Evolutionary conservation across 2,888 invertebrate species (phyloP), one percentile per base, ranked within the genome.

Genomic region (Xestia sexstrigata): DNA sequence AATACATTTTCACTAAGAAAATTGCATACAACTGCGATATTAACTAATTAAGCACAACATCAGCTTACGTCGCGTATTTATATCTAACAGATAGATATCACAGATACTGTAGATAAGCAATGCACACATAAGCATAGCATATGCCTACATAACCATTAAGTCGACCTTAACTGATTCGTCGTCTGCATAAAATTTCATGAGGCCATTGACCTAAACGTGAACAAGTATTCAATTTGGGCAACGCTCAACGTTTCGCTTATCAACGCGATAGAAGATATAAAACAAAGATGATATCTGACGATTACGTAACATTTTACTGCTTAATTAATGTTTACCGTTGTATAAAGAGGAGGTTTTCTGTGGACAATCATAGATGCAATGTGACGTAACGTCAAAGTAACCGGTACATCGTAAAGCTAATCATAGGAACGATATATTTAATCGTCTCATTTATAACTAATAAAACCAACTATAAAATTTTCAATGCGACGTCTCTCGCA

Each of bases 371-470:
- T 77, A 78, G 91, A 92, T 91, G 91, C 89, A 89, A 88, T 90
- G 84, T 89, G 91, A 87, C 90, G 90, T 91, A 90, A 91, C n/a
- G 86, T 87, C 89, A 88, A 90, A 60, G 52, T 62, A 92, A 92
- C 92, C 90, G 91, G 91, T 92, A 85, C 87, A 89, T 93, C 94
- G 90, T 96, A 94, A 95, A 95, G 89, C 92, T 94, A 94, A 95
- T 95, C 95, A 95, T 93, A 91, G 90, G 90, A 92, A 93, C 94
- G 93, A 95, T 95, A 95, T 94, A 95, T 93, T 94, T 95, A 93
- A 96, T 93, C 92, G 93, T 92, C 95, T 95, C 95, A 95, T 96
- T 95, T 95, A 94, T 93, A 93, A 90, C 92, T 94, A 94, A 95
- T 96, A 95, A 96, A 96, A 93, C 89, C 90, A 91, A 93, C 95